Evolutionary conservation across 2,113 vertebrate genomes (phyloP), one percentile per base, ranked within the genome.

Genomic region (Mixornis gularis): DNA sequence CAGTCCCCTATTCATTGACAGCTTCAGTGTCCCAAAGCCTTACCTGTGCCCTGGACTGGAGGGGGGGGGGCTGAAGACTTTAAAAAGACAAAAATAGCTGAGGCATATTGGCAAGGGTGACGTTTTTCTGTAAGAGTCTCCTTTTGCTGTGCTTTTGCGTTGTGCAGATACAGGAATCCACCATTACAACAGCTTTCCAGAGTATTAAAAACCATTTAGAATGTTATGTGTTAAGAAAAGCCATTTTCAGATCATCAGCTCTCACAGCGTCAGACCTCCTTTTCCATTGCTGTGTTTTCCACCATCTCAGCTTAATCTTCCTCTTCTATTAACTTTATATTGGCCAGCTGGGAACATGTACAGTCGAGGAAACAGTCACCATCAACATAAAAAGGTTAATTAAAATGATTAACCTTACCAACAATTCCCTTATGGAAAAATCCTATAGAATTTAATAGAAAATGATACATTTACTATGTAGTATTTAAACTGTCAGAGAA

Each of bases 351-450:
- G 94, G 95, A 95, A 72, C 81, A 65, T 38, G 87, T 87, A 89
- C 81, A 90, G 80, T 90, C 17, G 13, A 94, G 87, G 90, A 95
- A 94, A 91, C 72, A 95, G 91, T 92, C 92, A 77, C 85, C 91
- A 96, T 95, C 95, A 94, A 92, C 93, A 92, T 96, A 94, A 88
- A 95, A 95, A 96, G 95, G 94, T 95, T 96, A 96, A 96, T 96
- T 96, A 96, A 96, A 96, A 89, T 94, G 55, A 95, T 93, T 96
- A 92, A 97, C 96, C 95, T 94, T 73, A 59, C 80, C 80, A 96
- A 76, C 84, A 90, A 94, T 95, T 93, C 86, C 95, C 92, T 87
- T 81, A 85, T 87, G 94, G 93, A 95, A 79, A 80, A 79, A 73
- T 86, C 76, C 90, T 96, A 94, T 92, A 84, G 94, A 92, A 94